Conservation (phyloP, 2,797 vertebrate species). For the Rhodeus uyekii region DNA sequence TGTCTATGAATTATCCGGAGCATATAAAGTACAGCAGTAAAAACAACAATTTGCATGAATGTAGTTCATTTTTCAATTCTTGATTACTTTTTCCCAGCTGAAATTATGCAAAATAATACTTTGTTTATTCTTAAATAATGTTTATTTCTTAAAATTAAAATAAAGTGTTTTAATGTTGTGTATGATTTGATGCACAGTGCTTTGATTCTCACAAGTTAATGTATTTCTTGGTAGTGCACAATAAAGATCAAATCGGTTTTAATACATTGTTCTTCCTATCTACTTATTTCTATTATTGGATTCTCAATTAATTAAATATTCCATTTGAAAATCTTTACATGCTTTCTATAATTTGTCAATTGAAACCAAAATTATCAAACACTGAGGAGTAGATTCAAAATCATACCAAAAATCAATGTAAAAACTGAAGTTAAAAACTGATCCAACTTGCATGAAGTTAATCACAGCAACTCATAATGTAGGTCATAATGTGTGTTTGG, state of each 20-base stretch:
- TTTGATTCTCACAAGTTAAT: slow-evolving; percentile 1
- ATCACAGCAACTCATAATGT: too few relatives aligned
- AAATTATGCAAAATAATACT: slow-evolving; percentile 13
- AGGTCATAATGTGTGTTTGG: too few relatives aligned
- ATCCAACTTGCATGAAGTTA: too few relatives aligned
- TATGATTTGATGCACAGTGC: slow-evolving; percentile 14
- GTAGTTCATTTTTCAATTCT: neutral
- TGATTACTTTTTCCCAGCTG: neutral
- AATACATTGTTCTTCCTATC: neutral
- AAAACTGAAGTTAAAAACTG: too few relatives aligned
- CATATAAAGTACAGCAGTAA: neutral
- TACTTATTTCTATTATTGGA: neutral
- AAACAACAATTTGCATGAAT: slow-evolving; percentile 7
- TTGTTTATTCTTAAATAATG: neutral
- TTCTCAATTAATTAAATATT: too few relatives aligned
- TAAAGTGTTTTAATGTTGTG: neutral
- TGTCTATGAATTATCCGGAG: neutral
- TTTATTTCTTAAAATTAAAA: slow-evolving; percentile 23
- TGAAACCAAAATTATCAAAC: too few relatives aligned
- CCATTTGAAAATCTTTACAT: too few relatives aligned
- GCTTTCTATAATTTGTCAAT: too few relatives aligned
- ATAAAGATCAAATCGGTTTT: slow-evolving; percentile 1
- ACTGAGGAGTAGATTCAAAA: too few relatives aligned
- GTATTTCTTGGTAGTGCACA: slow-evolving; percentile 11
- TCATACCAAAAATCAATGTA: too few relatives aligned